A percentile compares a stretch with the other conserved stretches of the same genome.
Evolutionary conservation across 2,888 invertebrate species (phyloP).

Genomic region (Xanthia icteritia): DNA sequence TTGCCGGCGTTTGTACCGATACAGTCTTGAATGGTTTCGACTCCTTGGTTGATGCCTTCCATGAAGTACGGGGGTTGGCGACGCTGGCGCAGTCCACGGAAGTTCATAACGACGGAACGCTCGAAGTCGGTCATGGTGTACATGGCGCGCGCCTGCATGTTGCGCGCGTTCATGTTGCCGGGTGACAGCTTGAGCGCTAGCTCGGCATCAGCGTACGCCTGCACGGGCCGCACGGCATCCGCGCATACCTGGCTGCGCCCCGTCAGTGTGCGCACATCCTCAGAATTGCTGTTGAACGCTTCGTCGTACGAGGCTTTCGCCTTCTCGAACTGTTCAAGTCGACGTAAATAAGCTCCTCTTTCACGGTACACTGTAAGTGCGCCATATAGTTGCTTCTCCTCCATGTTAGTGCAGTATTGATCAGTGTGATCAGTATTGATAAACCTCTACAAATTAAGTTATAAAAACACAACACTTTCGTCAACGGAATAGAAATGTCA

Average conservation of each 20-base stretch:
- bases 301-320: constrained; percentile 85
- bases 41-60: constrained; percentile 87
- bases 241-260: constrained; percentile 86
- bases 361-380: constrained; percentile 86
- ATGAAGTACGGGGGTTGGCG: constrained; percentile 85
- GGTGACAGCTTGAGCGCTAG: constrained; percentile 85
- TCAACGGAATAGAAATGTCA: constrained; percentile 4
- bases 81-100: constrained; percentile 79
- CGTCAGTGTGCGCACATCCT: constrained; percentile 82
- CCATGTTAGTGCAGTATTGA: constrained; percentile 73
- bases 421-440: not conserved
- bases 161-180: constrained; percentile 83
- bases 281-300: constrained; percentile 79
- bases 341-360: constrained; percentile 83
- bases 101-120: constrained; percentile 86
- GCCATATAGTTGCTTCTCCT: constrained; percentile 83
- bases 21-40: constrained; percentile 87
- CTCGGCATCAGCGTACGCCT: constrained; percentile 86
- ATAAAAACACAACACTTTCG: constrained; percentile 33
- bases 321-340: constrained; percentile 87
- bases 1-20: constrained; percentile 85
- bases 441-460: constrained; percentile 56
- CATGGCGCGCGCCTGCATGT: constrained; percentile 87
- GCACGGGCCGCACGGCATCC: constrained; percentile 84
- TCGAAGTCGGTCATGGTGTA: constrained; percentile 88